A percentile compares a stretch with the other conserved stretches of the same genome.
phyloP scores from a whole-genome alignment of 2,797 vertebrate genomes.

The Macropodus opercularis region DNA sequence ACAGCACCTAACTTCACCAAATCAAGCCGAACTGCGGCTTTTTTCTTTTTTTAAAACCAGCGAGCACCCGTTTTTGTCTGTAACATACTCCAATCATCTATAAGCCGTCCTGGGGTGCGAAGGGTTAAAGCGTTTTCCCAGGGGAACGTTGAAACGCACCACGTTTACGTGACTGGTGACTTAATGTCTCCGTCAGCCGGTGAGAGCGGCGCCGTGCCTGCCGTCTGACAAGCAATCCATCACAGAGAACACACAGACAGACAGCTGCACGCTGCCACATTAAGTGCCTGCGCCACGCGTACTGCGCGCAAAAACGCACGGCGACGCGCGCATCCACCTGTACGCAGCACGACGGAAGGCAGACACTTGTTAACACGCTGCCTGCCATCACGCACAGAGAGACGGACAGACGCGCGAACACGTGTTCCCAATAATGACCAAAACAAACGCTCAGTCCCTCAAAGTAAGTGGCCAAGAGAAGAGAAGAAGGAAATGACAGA shows the following conservation, averaged over 20 bases:
- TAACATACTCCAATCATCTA: conserved; percentile 57
- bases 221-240: conserved; percentile 82
- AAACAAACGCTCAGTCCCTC: conserved; percentile 33
- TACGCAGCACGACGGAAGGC: conserved; percentile 5
- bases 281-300: conserved; percentile 46
- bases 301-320: conserved; percentile 47
- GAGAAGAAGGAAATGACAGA: conserved; percentile 22
- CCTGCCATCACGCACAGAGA: conserved; percentile 28
- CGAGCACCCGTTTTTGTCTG: conserved; percentile 46
- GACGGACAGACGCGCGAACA: conserved; percentile 36
- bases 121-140: conserved; percentile 78
- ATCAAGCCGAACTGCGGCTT: conserved; percentile 7
- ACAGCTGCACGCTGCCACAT: conserved; percentile 55
- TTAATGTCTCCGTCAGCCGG: conserved; percentile 78
- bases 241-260: conserved; percentile 76
- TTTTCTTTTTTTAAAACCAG: conserved; percentile 6
- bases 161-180: conserved; percentile 78
- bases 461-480: conserved; percentile 33
- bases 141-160: conserved; percentile 67
- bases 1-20: conserved; percentile 31
- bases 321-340: neutral
- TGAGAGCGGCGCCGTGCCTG: conserved; percentile 63
- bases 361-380: conserved; percentile 52
- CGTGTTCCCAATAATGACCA: conserved; percentile 21
- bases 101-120: conserved; percentile 59